These are phyloP conservation scores for Ennomos fuscantarius DNA, from an alignment of 2,888 invertebrate species.

Conservation along the genomic window DNA sequence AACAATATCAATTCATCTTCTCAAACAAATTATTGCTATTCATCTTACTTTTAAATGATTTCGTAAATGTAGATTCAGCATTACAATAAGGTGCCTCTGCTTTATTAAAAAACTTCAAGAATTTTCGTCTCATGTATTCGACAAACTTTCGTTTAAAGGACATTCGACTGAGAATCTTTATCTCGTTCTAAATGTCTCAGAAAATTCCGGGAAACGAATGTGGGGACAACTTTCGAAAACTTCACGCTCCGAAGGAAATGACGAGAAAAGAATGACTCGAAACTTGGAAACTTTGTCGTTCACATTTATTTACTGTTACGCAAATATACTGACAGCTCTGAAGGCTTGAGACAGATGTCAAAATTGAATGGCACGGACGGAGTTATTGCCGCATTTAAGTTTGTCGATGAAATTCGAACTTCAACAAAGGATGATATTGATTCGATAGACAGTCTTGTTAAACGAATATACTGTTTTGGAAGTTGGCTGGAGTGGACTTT, in stretches of 20 bases:
- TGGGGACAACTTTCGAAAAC: constrained; percentile 40
- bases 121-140: constrained; percentile 6
- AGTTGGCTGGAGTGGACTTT: too few species aligned
- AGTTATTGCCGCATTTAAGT: constrained; percentile 17
- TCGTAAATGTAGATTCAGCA: constrained; percentile 6
- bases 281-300: constrained; percentile 32
- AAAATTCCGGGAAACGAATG: constrained; percentile 34
- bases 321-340: constrained; percentile 19
- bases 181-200: constrained; percentile 37
- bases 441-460: constrained; percentile 38
- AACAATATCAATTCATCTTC: constrained; percentile 5
- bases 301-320: constrained; percentile 10
- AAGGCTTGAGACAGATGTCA: constrained; percentile 32
- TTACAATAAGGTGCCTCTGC: constrained; percentile 11
- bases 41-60: constrained; percentile 13
- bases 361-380: constrained; percentile 29
- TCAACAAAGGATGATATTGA: constrained; percentile 44
- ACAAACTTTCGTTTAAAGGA: constrained; percentile 13
- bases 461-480: constrained; percentile 16
- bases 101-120: constrained; percentile 23
- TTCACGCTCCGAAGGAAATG: constrained; percentile 37
- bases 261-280: constrained; percentile 42
- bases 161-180: constrained; percentile 34
- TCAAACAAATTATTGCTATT: neutral
- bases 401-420: constrained; percentile 41